Evolutionary conservation across 2,113 vertebrate species (phyloP).

Genomic region (Accipiter cooperii): DNA sequence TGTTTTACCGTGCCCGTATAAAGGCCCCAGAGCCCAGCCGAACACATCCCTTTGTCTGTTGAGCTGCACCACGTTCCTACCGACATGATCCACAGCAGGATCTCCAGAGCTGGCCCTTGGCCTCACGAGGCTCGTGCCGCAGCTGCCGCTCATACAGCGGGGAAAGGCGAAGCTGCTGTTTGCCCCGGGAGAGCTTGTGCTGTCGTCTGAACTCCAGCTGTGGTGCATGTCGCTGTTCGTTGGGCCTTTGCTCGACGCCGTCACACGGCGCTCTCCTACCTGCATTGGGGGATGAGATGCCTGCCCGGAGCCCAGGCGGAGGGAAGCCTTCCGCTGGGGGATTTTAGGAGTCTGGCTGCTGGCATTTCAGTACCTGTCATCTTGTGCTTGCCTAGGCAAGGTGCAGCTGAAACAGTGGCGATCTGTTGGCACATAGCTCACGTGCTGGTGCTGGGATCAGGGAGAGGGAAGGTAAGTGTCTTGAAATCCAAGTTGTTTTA

Average conservation of each 20-base stretch:
- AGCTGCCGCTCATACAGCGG: background rate
- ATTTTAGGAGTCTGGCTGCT: background rate
- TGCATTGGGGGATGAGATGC: background rate
- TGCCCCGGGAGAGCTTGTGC: background rate
- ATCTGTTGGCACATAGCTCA: background rate
- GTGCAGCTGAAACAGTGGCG: background rate
- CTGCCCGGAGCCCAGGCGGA: background rate
- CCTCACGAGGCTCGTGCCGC: fast-evolving
- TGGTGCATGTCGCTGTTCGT: fast-evolving
- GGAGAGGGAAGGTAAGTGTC: background rate
- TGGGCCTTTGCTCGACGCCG: background rate
- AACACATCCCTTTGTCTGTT: background rate
- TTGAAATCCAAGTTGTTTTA: background rate
- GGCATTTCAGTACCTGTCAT: background rate
- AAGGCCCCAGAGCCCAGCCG: background rate
- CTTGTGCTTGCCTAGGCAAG: background rate
- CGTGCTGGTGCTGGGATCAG: background rate
- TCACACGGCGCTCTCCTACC: background rate
- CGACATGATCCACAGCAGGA: fast-evolving
- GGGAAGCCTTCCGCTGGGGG: background rate
- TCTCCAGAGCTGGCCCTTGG: background rate
- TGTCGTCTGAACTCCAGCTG: fast-evolving
- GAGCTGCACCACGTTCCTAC: background rate
- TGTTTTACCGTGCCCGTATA: fast-evolving
- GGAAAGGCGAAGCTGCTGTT: background rate